Evolutionary conservation across 2,888 invertebrate species (phyloP).

Genomic region (Drosophila testacea): DNA sequence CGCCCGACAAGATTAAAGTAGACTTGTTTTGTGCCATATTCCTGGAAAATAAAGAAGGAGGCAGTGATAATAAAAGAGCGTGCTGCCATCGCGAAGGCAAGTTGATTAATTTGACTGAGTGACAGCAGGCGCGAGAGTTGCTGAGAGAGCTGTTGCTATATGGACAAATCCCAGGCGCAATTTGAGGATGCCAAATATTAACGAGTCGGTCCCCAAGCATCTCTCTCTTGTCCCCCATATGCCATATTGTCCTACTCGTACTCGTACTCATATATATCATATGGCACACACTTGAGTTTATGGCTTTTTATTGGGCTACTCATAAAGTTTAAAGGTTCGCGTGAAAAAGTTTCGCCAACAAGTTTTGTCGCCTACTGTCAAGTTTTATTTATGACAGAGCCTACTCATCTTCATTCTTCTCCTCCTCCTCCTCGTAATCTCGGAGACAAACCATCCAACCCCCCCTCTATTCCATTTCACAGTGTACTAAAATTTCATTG

Average conservation of each 20-base stretch:
- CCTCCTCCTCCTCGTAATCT: background rate
- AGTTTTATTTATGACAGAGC: constrained; percentile 41
- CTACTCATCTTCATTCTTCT: background rate
- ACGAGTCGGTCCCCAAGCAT: constrained; percentile 43
- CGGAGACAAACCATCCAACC: constrained; percentile 1
- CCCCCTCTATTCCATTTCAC: constrained; percentile 5
- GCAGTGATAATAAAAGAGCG: constrained; percentile 31
- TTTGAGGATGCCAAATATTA: constrained; percentile 54
- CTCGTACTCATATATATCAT: constrained; percentile 34
- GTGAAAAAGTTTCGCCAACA: constrained; percentile 44
- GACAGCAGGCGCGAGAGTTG: constrained; percentile 55
- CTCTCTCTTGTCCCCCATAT: background rate
- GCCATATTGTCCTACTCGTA: background rate
- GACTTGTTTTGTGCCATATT: constrained; percentile 8
- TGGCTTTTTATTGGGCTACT: constrained; percentile 54
- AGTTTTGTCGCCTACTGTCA: constrained; percentile 45
- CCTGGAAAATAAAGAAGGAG: constrained; percentile 8
- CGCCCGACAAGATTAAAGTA: background rate
- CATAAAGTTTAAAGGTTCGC: constrained; percentile 56
- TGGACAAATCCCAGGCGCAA: constrained; percentile 57
- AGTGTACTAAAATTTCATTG: constrained; percentile 47
- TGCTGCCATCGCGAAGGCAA: constrained; percentile 36
- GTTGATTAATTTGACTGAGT: constrained; percentile 72
- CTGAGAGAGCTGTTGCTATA: constrained; percentile 19
- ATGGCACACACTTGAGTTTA: constrained; percentile 58